phyloP scores from a whole-genome alignment of 2,888 invertebrate genomes.

The Frankliniella fusca region DNA sequence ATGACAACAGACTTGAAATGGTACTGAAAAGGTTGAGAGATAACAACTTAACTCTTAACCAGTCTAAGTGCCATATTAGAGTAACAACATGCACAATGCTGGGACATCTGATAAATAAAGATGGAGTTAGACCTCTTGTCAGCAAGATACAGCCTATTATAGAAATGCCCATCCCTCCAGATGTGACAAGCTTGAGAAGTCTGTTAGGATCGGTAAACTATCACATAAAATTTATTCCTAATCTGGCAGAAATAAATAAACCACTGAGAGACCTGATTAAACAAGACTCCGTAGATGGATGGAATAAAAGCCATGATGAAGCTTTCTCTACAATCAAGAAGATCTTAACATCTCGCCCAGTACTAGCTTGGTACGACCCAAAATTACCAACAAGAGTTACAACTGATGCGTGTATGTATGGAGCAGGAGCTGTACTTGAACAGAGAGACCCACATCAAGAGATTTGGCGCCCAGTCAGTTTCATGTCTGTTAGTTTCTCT shows the following conservation, averaged over 20 bases:
- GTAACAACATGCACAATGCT: slow-evolving; percentile 24
- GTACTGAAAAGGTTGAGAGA: slow-evolving; percentile 19
- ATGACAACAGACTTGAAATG: slow-evolving; percentile 5
- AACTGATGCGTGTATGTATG: slow-evolving; percentile 33
- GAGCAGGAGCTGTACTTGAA: slow-evolving; percentile 32
- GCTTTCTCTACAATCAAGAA: slow-evolving; percentile 32
- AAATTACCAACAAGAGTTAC: slow-evolving; percentile 30
- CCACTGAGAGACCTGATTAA: slow-evolving; percentile 32
- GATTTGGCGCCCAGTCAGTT: slow-evolving; percentile 31
- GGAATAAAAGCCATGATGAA: slow-evolving; percentile 29
- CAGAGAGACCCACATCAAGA: slow-evolving; percentile 30
- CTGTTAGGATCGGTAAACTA: slow-evolving; percentile 35
- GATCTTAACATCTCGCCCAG: neutral
- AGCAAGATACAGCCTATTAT: slow-evolving; percentile 28
- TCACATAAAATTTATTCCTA: slow-evolving; percentile 33
- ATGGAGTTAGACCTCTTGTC: slow-evolving; percentile 25
- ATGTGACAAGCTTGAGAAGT: slow-evolving; percentile 32
- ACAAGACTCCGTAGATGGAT: slow-evolving; percentile 32
- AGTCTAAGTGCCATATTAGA: slow-evolving; percentile 8
- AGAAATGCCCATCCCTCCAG: slow-evolving; percentile 31
- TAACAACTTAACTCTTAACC: too few relatives aligned
- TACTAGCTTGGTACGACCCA: neutral
- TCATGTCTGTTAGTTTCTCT: slow-evolving; percentile 29
- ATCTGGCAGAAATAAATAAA: slow-evolving; percentile 28
- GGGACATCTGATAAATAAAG: slow-evolving; percentile 29